Conservation (phyloP, 2,888 invertebrate genomes). For the Lasioglossum morio region DNA sequence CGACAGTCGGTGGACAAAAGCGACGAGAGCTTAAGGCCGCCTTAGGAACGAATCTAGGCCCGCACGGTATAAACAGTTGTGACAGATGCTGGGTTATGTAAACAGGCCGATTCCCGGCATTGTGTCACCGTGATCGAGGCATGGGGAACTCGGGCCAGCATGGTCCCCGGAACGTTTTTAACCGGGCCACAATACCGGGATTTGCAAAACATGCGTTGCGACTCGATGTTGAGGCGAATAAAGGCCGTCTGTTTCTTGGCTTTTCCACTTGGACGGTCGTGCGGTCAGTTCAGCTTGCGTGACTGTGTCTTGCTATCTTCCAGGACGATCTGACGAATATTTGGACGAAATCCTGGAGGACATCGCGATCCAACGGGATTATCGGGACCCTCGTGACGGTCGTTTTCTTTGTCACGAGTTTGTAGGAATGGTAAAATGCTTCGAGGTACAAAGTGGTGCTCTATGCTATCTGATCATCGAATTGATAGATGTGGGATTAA, state of each 20-base stretch:
- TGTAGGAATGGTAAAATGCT: not conserved
- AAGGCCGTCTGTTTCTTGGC: conserved; percentile 47
- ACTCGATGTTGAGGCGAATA: conserved; percentile 7
- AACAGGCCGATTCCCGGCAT: conserved; percentile 75
- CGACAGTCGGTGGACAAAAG: conserved; percentile 68
- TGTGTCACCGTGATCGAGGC: conserved; percentile 70
- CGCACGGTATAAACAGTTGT: conserved; percentile 79
- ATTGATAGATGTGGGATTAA: not conserved
- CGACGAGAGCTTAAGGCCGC: conserved; percentile 67
- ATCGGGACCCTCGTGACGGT: not conserved
- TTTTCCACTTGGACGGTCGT: conserved; percentile 53
- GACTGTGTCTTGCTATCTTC: conserved; percentile 17
- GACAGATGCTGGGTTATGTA: conserved; percentile 82
- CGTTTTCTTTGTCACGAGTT: conserved; percentile 1
- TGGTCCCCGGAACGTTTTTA: conserved; percentile 66
- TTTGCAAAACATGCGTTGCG: conserved; percentile 74
- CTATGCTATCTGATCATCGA: not conserved
- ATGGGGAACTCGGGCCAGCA: conserved; percentile 21
- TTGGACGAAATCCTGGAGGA: not conserved
- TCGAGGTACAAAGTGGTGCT: not conserved
- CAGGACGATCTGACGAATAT: conserved; percentile 10
- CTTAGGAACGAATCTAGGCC: conserved; percentile 71
- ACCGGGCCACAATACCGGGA: conserved; percentile 75
- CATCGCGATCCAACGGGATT: not conserved
- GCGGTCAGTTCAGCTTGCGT: conserved; percentile 11